phyloP scores from a whole-genome alignment of 2,113 vertebrate species.

The Nothobranchius furzeri region DNA sequence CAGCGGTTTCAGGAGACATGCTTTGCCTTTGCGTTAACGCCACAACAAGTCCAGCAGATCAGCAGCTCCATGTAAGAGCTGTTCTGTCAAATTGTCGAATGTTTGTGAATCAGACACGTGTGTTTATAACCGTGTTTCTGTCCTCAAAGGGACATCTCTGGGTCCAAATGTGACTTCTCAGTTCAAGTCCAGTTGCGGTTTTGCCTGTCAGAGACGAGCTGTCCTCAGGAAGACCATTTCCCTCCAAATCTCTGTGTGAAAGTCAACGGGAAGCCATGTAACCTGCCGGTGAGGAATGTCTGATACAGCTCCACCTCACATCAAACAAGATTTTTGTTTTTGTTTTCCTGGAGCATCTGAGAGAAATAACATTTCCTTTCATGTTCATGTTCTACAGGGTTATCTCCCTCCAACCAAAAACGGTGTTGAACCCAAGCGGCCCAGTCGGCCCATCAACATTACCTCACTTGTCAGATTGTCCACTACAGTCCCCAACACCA shows the following conservation, averaged over 20 bases:
- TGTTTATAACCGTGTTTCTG: constrained; percentile 19
- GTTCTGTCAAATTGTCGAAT: not conserved
- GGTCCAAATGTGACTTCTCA: constrained; percentile 99
- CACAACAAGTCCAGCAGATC: constrained; percentile 98
- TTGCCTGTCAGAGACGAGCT: constrained; percentile 99
- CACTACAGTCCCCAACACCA: constrained; percentile 97
- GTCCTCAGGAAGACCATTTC: constrained; percentile 99
- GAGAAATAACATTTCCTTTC: not conserved
- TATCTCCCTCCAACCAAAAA: constrained; percentile 99
- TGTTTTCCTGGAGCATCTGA: not conserved
- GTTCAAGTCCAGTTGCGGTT: constrained; percentile 99
- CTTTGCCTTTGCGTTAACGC: constrained; percentile 97
- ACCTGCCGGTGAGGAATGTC: constrained; percentile 85
- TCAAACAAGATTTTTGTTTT: no score
- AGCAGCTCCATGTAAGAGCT: constrained; percentile 95
- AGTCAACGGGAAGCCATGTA: constrained; percentile 98
- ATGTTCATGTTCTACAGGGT: constrained; percentile 77
- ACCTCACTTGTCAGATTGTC: constrained; percentile 96
- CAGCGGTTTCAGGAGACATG: constrained; percentile 99
- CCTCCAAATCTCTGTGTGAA: constrained; percentile 98
- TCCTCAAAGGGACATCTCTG: constrained; percentile 93
- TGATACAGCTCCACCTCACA: not conserved
- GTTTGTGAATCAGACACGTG: constrained; percentile 3
- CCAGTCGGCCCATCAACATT: constrained; percentile 99
- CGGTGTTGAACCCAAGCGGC: constrained; percentile 98